These are phyloP conservation scores for Hydractinia symbiolongicarpus DNA, from an alignment of 30 jellyfish, hydroid and myxozoan species.

Conservation along the genomic window DNA sequence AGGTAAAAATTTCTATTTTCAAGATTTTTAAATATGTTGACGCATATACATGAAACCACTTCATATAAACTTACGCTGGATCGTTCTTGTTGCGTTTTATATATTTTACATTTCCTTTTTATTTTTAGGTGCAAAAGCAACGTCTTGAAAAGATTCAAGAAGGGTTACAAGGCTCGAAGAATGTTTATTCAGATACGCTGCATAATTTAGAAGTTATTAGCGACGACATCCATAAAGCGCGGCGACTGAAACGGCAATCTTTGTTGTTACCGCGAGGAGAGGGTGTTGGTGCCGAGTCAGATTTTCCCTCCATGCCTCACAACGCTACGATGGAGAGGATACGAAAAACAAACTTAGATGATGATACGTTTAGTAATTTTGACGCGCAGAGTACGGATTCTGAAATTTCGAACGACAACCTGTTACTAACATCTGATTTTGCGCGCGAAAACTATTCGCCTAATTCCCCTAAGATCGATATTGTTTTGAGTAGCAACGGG, in stretches of 20 bases:
- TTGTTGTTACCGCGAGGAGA: slow-evolving; percentile 34
- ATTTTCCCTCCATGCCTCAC: neutral
- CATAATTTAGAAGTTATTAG: slow-evolving; percentile 43
- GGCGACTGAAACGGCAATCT: slow-evolving; percentile 10
- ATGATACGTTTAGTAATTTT: neutral
- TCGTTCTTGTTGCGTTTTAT: neutral
- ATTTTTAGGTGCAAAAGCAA: slow-evolving; percentile 33
- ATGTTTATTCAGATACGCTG: slow-evolving; percentile 28
- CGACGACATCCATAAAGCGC: slow-evolving; percentile 39
- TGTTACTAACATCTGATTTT: neutral
- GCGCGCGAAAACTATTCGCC: neutral
- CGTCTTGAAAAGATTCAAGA: slow-evolving; percentile 40
- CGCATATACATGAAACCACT: neutral
- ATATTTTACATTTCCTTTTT: neutral
- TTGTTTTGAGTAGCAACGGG: neutral
- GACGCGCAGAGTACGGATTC: slow-evolving; percentile 19
- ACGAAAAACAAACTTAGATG: neutral
- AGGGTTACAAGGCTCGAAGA: slow-evolving; percentile 41
- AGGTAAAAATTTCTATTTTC: slow-evolving; percentile 34
- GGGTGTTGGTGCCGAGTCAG: slow-evolving; percentile 43
- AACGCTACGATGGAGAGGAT: slow-evolving; percentile 21
- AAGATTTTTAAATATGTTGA: neutral
- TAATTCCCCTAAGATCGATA: neutral
- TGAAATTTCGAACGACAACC: slow-evolving; percentile 3
- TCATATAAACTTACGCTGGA: neutral